Percentiles rank a stretch among this genome's conserved stretches.
These are phyloP conservation scores for Etheostoma spectabile DNA, from an alignment of 2,113 vertebrate genomes.

Conservation along the genomic window DNA sequence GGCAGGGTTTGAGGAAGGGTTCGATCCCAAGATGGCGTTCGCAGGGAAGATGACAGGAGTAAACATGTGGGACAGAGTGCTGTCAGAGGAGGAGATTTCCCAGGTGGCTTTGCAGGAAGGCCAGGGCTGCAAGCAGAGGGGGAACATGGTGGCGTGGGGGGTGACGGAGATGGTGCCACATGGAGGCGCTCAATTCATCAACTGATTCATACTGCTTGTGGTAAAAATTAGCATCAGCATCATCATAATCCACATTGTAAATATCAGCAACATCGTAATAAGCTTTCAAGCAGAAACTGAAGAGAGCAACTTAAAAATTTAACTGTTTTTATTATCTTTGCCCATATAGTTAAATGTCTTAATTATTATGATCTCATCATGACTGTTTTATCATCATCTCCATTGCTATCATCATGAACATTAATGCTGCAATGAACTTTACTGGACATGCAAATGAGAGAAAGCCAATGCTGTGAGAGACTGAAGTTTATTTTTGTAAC, in stretches of 20 bases:
- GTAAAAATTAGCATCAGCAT: background rate
- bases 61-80: conserved; percentile 92
- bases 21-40: conserved; percentile 89
- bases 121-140: conserved; percentile 83
- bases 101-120: conserved; percentile 70
- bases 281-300: conserved; percentile 44
- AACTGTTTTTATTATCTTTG: conserved; percentile 8
- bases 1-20: conserved; percentile 82
- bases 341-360: background rate
- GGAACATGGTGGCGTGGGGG: conserved; percentile 93
- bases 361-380: conserved; percentile 7
- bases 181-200: conserved; percentile 91
- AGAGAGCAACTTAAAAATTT: conserved; percentile 9
- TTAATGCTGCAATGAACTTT: conserved; percentile 48
- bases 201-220: conserved; percentile 59
- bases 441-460: conserved; percentile 32
- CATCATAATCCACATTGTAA: conserved; percentile 7
- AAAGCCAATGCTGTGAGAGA: conserved; percentile 65
- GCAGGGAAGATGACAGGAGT: conserved; percentile 93
- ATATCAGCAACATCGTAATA: conserved; percentile 28
- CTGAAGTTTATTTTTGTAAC: conserved; percentile 49
- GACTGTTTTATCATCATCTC: conserved; percentile 9
- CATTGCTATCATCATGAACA: conserved; percentile 16
- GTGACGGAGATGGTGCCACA: conserved; percentile 91
- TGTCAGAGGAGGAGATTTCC: conserved; percentile 84